These are phyloP conservation scores for Eremophila alpestris DNA, from an alignment of 2,797 vertebrate species.

Conservation along the genomic window DNA sequence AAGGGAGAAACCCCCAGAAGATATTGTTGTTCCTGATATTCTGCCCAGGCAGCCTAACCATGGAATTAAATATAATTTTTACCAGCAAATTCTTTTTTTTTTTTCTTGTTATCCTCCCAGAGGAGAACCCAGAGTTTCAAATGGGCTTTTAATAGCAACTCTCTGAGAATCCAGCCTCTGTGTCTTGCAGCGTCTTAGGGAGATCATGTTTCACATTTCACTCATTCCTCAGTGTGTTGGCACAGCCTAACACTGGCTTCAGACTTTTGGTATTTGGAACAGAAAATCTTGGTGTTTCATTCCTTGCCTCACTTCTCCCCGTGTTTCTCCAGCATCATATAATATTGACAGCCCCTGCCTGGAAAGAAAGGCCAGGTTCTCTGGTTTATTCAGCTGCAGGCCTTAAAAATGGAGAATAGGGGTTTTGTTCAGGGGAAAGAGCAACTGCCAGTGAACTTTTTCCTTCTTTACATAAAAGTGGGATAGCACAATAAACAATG, in stretches of 20 bases:
- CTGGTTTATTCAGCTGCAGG: slow-evolving; percentile 68
- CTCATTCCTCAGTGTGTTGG: slow-evolving; percentile 70
- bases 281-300: slow-evolving; percentile 73
- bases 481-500: slow-evolving; percentile 68
- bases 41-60: slow-evolving; percentile 25
- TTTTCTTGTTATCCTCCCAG: background rate
- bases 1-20: background rate
- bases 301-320: slow-evolving; percentile 69
- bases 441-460: slow-evolving; percentile 64
- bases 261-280: slow-evolving; percentile 73
- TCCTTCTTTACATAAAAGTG: slow-evolving; percentile 61
- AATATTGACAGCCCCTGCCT: slow-evolving; percentile 65
- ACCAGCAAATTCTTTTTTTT: slow-evolving; percentile 34
- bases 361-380: slow-evolving; percentile 70
- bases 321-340: slow-evolving; percentile 72
- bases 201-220: slow-evolving; percentile 62
- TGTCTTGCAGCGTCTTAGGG: slow-evolving; percentile 45
- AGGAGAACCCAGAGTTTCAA: slow-evolving; percentile 17
- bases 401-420: slow-evolving; percentile 69
- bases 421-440: slow-evolving; percentile 61
- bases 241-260: slow-evolving; percentile 63
- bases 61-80: slow-evolving; percentile 51
- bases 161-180: slow-evolving; percentile 50
- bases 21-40: slow-evolving; percentile 13
- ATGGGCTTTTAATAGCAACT: slow-evolving; percentile 56